Conservation (phyloP, 2,888 invertebrate genomes). For the Cephus pygmeus region DNA sequence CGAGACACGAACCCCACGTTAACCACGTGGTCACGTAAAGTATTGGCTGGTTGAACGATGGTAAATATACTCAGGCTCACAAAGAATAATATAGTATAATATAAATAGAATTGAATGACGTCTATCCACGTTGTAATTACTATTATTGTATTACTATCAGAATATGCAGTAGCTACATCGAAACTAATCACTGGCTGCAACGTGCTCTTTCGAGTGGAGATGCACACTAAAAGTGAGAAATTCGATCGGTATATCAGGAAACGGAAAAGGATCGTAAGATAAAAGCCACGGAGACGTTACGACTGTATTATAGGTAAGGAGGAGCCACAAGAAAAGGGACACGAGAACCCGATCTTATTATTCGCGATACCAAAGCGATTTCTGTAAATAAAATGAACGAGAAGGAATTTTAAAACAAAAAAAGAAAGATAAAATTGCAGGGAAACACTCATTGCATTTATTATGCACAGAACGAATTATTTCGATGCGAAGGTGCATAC, state of each 20-base stretch:
- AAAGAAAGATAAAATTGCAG: background rate
- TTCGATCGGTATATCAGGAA: background rate
- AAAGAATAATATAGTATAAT: constrained; percentile 33
- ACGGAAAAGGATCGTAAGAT: background rate
- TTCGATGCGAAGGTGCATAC: background rate
- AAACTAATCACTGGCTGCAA: background rate
- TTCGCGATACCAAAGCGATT: background rate
- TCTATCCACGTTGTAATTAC: background rate
- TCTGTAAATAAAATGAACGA: background rate
- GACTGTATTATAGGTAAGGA: background rate
- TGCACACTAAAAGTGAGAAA: background rate
- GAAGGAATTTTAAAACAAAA: background rate
- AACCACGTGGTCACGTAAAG: background rate
- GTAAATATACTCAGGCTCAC: constrained; percentile 34
- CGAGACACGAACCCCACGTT: background rate
- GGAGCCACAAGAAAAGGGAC: background rate
- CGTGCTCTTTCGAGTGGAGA: background rate
- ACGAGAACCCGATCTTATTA: background rate
- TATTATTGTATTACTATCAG: background rate
- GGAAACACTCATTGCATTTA: background rate
- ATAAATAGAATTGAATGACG: constrained; percentile 20
- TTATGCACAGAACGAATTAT: background rate
- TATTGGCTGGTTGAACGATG: background rate
- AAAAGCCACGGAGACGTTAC: background rate
- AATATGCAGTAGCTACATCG: background rate